Evolutionary conservation across 2,113 vertebrate species (phyloP).

Genomic region (Phalacrocorax aristotelis): DNA sequence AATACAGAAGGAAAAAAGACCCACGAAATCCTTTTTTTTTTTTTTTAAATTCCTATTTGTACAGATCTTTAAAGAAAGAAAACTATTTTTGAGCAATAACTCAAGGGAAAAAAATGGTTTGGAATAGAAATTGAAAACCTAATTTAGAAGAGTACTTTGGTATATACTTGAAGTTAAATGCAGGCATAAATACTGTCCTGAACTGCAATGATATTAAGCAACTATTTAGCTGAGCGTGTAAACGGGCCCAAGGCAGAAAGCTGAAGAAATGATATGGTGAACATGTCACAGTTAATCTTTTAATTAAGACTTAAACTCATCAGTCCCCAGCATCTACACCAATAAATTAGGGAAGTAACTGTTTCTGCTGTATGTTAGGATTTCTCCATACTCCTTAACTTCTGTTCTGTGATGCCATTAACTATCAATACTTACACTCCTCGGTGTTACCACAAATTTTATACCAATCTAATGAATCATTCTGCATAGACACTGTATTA

Average conservation of each 20-base stretch:
- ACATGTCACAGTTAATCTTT: conserved; percentile 42
- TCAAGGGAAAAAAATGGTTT: not conserved
- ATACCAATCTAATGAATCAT: conserved; percentile 26
- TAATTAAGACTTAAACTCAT: conserved; percentile 53
- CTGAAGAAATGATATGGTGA: conserved; percentile 5
- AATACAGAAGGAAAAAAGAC: not conserved
- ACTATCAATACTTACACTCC: conserved; percentile 39
- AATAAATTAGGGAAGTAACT: conserved; percentile 27
- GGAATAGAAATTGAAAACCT: not conserved
- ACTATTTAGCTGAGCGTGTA: not conserved
- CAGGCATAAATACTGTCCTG: not conserved
- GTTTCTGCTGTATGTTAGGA: not conserved
- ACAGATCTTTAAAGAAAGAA: not conserved
- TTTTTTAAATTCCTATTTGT: not conserved
- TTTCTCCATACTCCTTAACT: conserved; percentile 21
- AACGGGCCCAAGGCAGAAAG: conserved; percentile 1
- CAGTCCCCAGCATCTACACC: conserved; percentile 10
- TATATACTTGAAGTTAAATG: not conserved
- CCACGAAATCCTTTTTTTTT: not conserved
- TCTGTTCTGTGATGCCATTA: conserved; percentile 1
- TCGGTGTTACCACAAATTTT: conserved; percentile 35
- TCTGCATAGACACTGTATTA: not conserved
- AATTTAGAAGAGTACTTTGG: not conserved
- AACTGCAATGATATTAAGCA: not conserved
- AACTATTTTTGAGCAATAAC: not conserved